Base-by-base conservation (phyloP, 2,888 invertebrate species). In the Latheticus oryzae region DNA sequence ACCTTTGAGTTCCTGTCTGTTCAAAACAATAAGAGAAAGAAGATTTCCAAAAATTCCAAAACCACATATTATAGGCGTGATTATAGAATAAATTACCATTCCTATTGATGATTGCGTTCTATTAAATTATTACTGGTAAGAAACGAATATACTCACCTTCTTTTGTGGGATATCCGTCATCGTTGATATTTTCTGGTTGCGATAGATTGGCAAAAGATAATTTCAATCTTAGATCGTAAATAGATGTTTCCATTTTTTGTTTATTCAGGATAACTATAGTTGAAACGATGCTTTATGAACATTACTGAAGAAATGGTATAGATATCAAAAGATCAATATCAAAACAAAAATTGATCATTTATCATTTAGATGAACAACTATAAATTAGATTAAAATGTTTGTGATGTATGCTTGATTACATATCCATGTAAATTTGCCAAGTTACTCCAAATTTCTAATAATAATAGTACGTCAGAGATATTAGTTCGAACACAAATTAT, bases 31-130 rank as follows among this genome's bases (percentile, higher is more conserved):
- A 11, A 77, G 64, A 2, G 73, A 74, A 32, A 77, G 59, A 8
- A 65, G 54, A 54, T 78, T 77, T 5, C 73, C 75, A 30, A 73
- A 58, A 50, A 78, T 73, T 38, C 76, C 76, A 50, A 74, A 68
- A n/a, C 61, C 52, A 17, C 74, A 75, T 33, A 78, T 69, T 37
- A 72, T 62, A 0, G 77, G 76, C 13, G 73, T 73, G n/a, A 75
- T 50, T 5, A 75, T 58, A n/a, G 76, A 76, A 69, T 77, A 77
- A 9, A 75, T 47, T 42, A 76, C 62, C 16, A 72, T 59, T 21
- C 72, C 73, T 72, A 40, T 19, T 33, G n/a, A 5, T 11, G 5
- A 5, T 33, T 33, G 5, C 2, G 7, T 13, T 2, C 8, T 17
- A 37, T 5, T 37, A 1, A n/a, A n/a, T n/a, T n/a, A n/a, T n/a